These are phyloP conservation scores for Brachionus plicatilis DNA, from an alignment of 1,140 invertebrate species.

Conservation along the genomic window DNA sequence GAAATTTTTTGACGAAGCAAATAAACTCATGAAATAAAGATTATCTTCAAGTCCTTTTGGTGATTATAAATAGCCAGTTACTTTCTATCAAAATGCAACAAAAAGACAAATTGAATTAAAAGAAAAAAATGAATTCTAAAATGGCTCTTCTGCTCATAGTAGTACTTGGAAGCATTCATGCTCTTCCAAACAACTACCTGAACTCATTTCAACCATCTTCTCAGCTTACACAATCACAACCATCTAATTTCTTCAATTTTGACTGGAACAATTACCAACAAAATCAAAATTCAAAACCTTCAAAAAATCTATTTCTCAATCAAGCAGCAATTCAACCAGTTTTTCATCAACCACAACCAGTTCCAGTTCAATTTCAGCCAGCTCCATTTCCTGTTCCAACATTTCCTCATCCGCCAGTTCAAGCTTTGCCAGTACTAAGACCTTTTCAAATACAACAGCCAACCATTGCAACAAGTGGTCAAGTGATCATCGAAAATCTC, in stretches of 20 bases:
- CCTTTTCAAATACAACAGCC: constrained; percentile 24
- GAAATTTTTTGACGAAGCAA: background rate
- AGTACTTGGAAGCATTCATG: background rate
- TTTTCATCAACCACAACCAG: background rate
- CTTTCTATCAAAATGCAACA: background rate
- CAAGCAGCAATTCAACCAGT: background rate
- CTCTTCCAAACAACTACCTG: background rate
- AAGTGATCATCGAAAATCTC: constrained; percentile 6
- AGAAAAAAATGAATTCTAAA: background rate
- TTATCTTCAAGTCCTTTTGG: background rate
- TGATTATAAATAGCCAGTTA: background rate
- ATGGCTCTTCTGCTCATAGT: background rate
- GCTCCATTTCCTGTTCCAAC: background rate
- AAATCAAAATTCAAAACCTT: background rate
- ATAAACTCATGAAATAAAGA: background rate
- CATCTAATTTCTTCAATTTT: background rate
- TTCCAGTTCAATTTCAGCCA: background rate
- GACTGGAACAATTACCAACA: background rate
- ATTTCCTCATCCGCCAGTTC: background rate
- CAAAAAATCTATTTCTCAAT: background rate
- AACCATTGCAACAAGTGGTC: background rate
- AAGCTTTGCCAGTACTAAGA: background rate
- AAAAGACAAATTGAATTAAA: background rate
- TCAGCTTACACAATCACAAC: background rate
- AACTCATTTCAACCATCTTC: background rate